These are phyloP conservation scores for Piaya cayana DNA, from an alignment of 2,113 vertebrate species.

Conservation along the genomic window DNA sequence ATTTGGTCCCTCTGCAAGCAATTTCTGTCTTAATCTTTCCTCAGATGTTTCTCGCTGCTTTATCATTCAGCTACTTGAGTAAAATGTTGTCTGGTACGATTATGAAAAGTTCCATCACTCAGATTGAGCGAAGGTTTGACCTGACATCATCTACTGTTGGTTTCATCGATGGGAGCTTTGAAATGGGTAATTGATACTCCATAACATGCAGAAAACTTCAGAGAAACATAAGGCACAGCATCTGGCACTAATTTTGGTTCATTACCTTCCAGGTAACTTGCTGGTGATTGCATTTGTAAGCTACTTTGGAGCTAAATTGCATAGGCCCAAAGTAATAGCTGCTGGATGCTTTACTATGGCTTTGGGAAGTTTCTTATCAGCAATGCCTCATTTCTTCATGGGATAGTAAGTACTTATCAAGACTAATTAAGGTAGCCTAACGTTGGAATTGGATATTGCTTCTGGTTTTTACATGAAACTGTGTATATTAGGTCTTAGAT, in stretches of 20 bases:
- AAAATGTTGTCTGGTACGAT: conserved; percentile 80
- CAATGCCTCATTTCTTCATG: conserved; percentile 95
- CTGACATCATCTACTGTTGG: conserved; percentile 83
- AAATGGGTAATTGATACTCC: conserved; percentile 83
- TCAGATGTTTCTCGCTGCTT: conserved; percentile 85
- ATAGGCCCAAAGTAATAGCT: conserved; percentile 88
- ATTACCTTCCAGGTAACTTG: conserved; percentile 84
- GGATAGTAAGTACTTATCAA: conserved; percentile 81
- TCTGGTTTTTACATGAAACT: not conserved
- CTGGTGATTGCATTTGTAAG: conserved; percentile 89
- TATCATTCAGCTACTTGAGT: conserved; percentile 84
- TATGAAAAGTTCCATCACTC: conserved; percentile 92
- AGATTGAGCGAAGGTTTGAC: conserved; percentile 92
- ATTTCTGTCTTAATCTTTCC: not conserved
- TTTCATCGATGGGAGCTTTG: conserved; percentile 90
- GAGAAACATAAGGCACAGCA: not conserved
- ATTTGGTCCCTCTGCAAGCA: not conserved
- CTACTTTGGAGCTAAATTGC: conserved; percentile 90
- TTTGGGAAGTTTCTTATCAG: conserved; percentile 81
- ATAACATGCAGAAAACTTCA: not conserved
- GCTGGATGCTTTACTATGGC: conserved; percentile 85
- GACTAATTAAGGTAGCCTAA: not conserved
- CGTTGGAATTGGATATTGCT: not conserved
- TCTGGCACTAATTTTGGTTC: not conserved
- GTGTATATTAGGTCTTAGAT: not conserved